Evolutionary conservation across 2,888 invertebrate genomes (phyloP).

Genomic region (Tipula confusa): DNA sequence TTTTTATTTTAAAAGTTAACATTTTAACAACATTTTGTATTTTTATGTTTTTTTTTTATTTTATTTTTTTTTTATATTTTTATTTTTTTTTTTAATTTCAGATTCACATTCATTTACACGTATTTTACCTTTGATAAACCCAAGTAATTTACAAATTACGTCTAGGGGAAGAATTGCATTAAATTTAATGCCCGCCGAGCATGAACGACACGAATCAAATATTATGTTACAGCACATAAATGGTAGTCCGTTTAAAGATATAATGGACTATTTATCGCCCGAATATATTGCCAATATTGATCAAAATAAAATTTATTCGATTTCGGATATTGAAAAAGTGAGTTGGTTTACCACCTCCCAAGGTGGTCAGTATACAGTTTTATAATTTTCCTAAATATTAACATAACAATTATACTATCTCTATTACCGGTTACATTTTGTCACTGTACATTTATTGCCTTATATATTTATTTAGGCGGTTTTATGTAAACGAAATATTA

Average conservation of each 20-base stretch:
- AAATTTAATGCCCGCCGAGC: constrained; percentile 34
- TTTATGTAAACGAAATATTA: no score
- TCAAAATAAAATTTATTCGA: constrained; percentile 51
- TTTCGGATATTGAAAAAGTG: constrained; percentile 59
- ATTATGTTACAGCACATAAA: constrained; percentile 32
- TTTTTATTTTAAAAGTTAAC: neutral
- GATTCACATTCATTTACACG: constrained; percentile 41
- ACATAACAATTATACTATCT: no score
- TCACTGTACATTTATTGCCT: no score
- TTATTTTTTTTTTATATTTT: constrained; percentile 50
- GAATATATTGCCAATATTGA: constrained; percentile 50
- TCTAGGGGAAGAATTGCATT: constrained; percentile 53
- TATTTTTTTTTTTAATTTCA: constrained; percentile 38
- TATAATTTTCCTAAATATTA: no score
- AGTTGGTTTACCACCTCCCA: no score
- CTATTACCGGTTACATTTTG: no score
- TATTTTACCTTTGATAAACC: constrained; percentile 54
- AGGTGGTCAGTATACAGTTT: no score
- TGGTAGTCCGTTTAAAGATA: constrained; percentile 38
- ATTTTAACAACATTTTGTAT: constrained; percentile 36
- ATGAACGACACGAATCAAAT: constrained; percentile 30
- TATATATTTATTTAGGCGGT: no score
- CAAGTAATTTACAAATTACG: constrained; percentile 54
- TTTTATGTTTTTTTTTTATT: no score
- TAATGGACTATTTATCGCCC: constrained; percentile 53